Conservation (phyloP, 37 sponge, comb jelly and placozoan species). For the Ianthella basta region DNA sequence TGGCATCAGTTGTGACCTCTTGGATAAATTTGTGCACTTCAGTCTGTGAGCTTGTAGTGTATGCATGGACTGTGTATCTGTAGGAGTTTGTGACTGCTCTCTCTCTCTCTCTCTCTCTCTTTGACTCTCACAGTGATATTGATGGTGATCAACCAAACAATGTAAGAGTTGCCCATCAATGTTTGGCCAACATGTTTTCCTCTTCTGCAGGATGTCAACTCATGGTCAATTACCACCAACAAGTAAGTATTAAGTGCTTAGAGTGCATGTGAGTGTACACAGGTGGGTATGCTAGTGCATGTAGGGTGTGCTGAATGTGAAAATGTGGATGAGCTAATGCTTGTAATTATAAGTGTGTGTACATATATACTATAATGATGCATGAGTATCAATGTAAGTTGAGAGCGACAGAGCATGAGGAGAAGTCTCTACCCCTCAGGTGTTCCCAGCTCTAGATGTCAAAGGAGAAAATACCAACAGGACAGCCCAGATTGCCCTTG, state of each 20-base stretch:
- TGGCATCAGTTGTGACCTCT: not conserved
- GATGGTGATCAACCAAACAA: slow-evolving; percentile 56
- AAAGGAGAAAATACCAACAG: slow-evolving; percentile 1
- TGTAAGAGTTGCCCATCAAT: slow-evolving; percentile 51
- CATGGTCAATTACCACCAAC: slow-evolving; percentile 30
- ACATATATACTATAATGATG: too few species aligned
- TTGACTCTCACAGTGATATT: too few species aligned
- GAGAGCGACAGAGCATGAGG: too few species aligned
- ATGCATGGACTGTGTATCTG: not conserved
- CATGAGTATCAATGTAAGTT: too few species aligned
- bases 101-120: too few species aligned
- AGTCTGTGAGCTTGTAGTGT: slow-evolving; percentile 8
- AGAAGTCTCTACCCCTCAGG: slow-evolving; percentile 18
- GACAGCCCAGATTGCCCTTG: slow-evolving; percentile 60
- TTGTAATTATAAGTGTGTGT: not conserved
- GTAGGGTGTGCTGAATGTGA: not conserved
- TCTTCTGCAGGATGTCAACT: slow-evolving; percentile 23
- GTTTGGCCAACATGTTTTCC: slow-evolving; percentile 64
- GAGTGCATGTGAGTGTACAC: not conserved
- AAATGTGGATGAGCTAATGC: not conserved
- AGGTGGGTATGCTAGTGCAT: not conserved
- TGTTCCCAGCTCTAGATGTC: not conserved
- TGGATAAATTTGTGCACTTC: not conserved
- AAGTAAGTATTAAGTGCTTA: not conserved
- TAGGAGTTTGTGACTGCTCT: too few species aligned